Evolutionary conservation across 2,113 vertebrate species (phyloP), one percentile per base, ranked within the genome.

Genomic region (Urocolius indicus): DNA sequence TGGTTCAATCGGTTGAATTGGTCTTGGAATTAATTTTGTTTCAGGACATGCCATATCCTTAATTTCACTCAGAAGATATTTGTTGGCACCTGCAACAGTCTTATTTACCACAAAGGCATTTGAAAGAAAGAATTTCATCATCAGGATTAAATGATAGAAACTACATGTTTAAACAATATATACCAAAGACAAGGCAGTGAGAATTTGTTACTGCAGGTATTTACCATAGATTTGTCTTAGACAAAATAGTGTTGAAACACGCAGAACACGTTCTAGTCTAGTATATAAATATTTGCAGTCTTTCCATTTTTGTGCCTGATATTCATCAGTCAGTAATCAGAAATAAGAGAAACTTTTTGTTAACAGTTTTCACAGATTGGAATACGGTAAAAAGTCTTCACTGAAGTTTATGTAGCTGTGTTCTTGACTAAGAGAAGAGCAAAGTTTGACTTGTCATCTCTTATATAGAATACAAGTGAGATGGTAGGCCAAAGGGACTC

Each of bases 31-130:
- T 84, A 1, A 71, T 76, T 90, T 74, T 1, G 3, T 78, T 57
- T 81, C 61, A 94, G 14, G 26, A 11, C 14, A 45, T 74, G 36
- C 23, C 26, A 69, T 46, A 46, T 32, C 14, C 27, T 71, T 84
- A 71, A 81, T 78, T 95, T 88, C 26, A 72, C 91, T 81, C 78
- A 75, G 43, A 65, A 96, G 18, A 61, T 59, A 71, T 71, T 84
- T 92, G 5, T 30, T 95, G 86, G 61, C 52, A 90, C 45, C 32
- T 81, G 23, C n/a, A 90, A 34, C 5, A 81, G 58, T 6, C 18
- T 81, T 81, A 62, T 75, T 72, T 86, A 69, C 46, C 38, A 86
- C 11, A n/a, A 48, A 84, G 20, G 5, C 26, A 68, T 5, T 52
- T 74, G 34, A 84, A 61, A 72, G 30, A 90, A 73, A 88, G 18